Conservation (phyloP, 1,140 invertebrate species). For the Physella acuta region DNA sequence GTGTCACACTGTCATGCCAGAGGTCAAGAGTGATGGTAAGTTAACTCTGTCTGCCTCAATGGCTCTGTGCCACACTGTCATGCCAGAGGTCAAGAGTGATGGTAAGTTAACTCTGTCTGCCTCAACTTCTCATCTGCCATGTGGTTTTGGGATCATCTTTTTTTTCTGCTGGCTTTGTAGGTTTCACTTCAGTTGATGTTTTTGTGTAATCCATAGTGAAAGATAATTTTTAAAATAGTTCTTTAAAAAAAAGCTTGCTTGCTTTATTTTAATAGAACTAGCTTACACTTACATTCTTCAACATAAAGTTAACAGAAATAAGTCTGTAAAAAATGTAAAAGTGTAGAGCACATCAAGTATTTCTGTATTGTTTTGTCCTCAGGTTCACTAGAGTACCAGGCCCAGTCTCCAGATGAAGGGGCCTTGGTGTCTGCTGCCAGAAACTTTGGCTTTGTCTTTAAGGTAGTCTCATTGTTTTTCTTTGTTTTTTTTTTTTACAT, state of each 20-base stretch:
- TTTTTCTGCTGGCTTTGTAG: background rate
- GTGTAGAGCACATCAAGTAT: background rate
- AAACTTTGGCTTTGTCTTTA: constrained; percentile 96
- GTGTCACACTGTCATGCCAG: constrained; percentile 97
- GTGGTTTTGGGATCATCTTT: too few relatives aligned
- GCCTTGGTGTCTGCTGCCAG: constrained; percentile 94
- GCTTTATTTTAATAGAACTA: too few relatives aligned
- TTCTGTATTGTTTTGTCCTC: constrained; percentile 33
- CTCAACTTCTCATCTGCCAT: too few relatives aligned
- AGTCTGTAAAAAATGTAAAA: too few relatives aligned
- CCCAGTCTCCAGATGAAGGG: constrained; percentile 96
- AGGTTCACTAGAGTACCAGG: constrained; percentile 78
- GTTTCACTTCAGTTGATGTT: background rate
- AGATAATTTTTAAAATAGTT: too few relatives aligned
- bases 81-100: constrained; percentile 76
- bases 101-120: too few relatives aligned
- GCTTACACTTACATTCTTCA: too few relatives aligned
- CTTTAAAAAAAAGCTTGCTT: too few relatives aligned
- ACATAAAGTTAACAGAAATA: too few relatives aligned
- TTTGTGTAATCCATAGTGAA: too few relatives aligned
- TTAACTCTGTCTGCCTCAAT: too few relatives aligned
- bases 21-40: constrained; percentile 65
- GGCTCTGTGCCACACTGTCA: constrained; percentile 96
- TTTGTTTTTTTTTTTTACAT: constrained; percentile 2
- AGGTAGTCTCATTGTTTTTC: constrained; percentile 62